phyloP scores from a whole-genome alignment of 2,888 invertebrate species.

The Osmoderma eremita region DNA sequence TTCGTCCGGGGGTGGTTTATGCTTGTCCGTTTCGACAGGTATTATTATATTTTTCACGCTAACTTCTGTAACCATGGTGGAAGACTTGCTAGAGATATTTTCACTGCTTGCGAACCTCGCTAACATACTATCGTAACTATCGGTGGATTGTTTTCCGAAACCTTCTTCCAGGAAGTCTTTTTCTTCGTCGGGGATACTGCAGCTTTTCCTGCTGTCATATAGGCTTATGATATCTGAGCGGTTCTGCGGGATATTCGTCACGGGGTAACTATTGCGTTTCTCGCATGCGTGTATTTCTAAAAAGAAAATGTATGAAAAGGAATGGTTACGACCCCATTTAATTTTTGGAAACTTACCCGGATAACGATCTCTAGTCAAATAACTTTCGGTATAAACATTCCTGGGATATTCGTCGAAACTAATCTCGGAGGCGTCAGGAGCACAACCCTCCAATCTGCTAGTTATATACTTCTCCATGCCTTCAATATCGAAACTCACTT shows the following conservation, averaged over 20 bases:
- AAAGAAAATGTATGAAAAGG: not conserved
- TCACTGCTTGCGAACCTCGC: slow-evolving; percentile 9
- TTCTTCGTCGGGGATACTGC: slow-evolving; percentile 2
- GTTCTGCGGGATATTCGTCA: slow-evolving; percentile 5
- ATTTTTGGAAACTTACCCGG: slow-evolving; percentile 1
- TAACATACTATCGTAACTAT: slow-evolving; percentile 31
- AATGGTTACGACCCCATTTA: not conserved
- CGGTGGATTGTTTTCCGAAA: not conserved
- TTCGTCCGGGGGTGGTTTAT: not conserved
- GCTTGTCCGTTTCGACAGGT: not conserved
- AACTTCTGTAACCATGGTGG: not conserved
- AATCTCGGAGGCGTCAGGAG: not conserved
- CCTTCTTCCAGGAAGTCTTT: slow-evolving; percentile 18
- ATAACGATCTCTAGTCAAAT: not conserved
- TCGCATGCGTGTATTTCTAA: slow-evolving; percentile 1
- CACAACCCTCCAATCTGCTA: not conserved
- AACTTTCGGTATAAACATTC: slow-evolving; percentile 19
- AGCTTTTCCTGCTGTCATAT: slow-evolving; percentile 17
- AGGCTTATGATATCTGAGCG: slow-evolving; percentile 23
- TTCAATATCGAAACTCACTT: not conserved
- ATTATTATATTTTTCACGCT: not conserved
- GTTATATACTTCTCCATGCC: slow-evolving; percentile 14
- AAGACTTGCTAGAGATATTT: not conserved
- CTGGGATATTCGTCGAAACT: slow-evolving; percentile 19
- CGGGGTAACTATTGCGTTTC: slow-evolving; percentile 15